These are phyloP conservation scores for Ariopsis seemanni DNA, from an alignment of 2,113 vertebrate species.

Conservation along the genomic window DNA sequence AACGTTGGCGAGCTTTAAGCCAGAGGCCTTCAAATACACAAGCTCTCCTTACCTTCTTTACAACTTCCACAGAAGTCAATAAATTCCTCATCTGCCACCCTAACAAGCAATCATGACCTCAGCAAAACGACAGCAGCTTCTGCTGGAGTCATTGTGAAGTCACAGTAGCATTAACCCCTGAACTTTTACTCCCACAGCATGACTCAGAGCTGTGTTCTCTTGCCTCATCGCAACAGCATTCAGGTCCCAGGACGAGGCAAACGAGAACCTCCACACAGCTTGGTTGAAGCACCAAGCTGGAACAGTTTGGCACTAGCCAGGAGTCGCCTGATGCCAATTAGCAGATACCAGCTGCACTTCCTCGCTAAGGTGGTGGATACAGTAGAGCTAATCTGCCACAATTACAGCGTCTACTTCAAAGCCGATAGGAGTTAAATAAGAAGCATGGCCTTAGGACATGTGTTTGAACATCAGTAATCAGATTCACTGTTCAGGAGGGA, in stretches of 20 bases:
- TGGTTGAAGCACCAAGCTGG: not conserved
- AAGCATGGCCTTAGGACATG: constrained; percentile 38
- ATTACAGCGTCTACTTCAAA: constrained; percentile 46
- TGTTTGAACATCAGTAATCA: constrained; percentile 42
- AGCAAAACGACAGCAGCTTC: not conserved
- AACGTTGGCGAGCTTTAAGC: constrained; percentile 2
- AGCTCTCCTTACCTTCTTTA: not conserved
- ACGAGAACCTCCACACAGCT: not conserved
- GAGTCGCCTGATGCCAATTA: constrained; percentile 28
- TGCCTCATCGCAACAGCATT: not conserved
- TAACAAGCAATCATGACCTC: not conserved
- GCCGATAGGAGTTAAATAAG: constrained; percentile 3
- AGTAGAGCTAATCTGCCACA: constrained; percentile 24
- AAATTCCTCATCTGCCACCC: not conserved
- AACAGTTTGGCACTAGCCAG: not conserved
- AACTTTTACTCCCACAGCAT: not conserved
- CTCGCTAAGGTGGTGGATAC: constrained; percentile 17
- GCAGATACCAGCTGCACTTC: constrained; percentile 40
- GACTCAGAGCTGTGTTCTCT: not conserved
- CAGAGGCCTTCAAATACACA: not conserved
- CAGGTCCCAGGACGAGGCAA: not conserved
- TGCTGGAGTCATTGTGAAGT: not conserved
- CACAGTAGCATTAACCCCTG: not conserved
- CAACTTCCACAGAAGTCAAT: not conserved
- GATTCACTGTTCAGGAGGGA: constrained; percentile 5